phyloP scores from a whole-genome alignment of 2,797 vertebrate species.

The Hozukius guyotensis region DNA sequence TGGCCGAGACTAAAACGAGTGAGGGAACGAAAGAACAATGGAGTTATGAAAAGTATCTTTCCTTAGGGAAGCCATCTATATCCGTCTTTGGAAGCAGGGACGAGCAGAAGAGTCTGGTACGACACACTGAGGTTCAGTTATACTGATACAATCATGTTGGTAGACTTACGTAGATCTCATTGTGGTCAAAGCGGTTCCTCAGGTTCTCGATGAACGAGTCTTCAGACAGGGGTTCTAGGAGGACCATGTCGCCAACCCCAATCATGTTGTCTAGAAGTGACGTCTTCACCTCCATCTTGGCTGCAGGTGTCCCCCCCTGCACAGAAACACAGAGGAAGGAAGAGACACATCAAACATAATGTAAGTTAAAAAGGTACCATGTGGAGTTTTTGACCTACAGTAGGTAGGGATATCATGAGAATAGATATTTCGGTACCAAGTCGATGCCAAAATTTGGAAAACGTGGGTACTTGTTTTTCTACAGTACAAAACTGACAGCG shows the following conservation, averaged over 20 bases:
- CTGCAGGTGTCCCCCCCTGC: conserved; percentile 80
- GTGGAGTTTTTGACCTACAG: neutral
- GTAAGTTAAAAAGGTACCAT: neutral
- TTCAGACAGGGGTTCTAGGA: conserved; percentile 93
- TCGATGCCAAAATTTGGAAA: no score
- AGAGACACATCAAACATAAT: conserved; percentile 5
- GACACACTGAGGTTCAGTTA: neutral
- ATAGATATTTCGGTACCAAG: fast-evolving
- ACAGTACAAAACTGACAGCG: no score
- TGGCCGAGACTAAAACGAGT: conserved; percentile 19
- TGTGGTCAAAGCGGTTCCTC: conserved; percentile 94
- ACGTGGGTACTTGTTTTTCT: fast-evolving
- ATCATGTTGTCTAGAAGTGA: conserved; percentile 99
- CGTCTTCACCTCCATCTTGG: conserved; percentile 97
- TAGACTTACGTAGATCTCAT: conserved; percentile 94
- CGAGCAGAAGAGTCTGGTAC: neutral
- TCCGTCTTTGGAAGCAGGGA: neutral
- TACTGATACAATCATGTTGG: neutral
- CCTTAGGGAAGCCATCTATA: neutral
- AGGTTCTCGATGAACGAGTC: conserved; percentile 94
- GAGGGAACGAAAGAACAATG: conserved; percentile 40
- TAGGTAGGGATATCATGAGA: fast-evolving
- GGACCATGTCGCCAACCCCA: conserved; percentile 98
- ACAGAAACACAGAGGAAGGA: conserved; percentile 15
- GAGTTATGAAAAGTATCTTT: conserved; percentile 29